phyloP scores from a whole-genome alignment of 2,797 vertebrate species.

The Nothura maculosa region DNA sequence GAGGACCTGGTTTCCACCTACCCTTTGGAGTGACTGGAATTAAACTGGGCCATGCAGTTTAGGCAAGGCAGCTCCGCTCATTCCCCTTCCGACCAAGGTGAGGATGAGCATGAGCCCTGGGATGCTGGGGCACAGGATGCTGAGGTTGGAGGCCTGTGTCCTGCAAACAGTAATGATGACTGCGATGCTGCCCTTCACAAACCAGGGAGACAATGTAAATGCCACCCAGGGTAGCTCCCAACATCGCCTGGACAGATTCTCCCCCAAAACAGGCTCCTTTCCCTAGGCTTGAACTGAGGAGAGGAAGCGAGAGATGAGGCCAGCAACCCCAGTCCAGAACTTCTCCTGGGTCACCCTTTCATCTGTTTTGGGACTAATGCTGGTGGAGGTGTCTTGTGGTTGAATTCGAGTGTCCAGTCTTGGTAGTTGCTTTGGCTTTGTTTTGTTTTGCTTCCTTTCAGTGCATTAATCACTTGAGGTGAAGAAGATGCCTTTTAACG shows the following conservation, averaged over 20 bases:
- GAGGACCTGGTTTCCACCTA: background rate
- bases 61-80: background rate
- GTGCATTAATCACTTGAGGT: constrained; percentile 42
- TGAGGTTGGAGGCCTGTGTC: constrained; percentile 10
- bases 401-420: background rate
- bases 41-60: background rate
- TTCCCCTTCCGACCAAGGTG: background rate
- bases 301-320: background rate
- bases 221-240: background rate
- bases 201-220: background rate
- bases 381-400: background rate
- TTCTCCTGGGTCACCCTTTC: background rate
- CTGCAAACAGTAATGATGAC: background rate
- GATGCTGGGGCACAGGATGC: background rate
- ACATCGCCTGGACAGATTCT: background rate
- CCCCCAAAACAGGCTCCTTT: background rate
- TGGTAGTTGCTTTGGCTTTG: background rate
- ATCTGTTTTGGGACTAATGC: background rate
- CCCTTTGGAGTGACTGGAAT: background rate
- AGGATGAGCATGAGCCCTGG: background rate
- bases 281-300: background rate
- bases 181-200: background rate
- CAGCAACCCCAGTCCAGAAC: background rate
- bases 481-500: constrained; percentile 56
- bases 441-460: constrained; percentile 36